A percentile compares a stretch with the other conserved stretches of the same genome.
Evolutionary conservation across 2,888 invertebrate species (phyloP).

Genomic region (Phyllotreta striolata): DNA sequence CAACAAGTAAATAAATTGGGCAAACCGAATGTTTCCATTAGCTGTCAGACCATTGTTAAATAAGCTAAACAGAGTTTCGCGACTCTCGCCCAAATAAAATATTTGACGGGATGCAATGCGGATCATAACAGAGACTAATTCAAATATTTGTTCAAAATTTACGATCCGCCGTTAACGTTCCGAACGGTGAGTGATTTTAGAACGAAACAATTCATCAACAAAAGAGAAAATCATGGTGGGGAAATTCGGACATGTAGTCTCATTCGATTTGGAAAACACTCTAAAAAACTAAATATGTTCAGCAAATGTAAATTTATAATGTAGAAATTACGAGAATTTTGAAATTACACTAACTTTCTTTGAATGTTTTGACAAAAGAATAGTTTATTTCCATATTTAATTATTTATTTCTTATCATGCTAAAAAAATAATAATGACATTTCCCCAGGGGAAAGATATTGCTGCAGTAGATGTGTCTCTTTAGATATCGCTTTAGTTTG

Average conservation of each 20-base stretch:
- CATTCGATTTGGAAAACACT: too few relatives aligned
- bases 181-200: conserved; percentile 1
- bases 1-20: not conserved
- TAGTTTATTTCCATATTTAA: too few relatives aligned
- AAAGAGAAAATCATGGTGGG: too few relatives aligned
- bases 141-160: conserved; percentile 12
- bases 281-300: too few relatives aligned
- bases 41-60: conserved; percentile 1
- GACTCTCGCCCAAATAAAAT: conserved; percentile 3
- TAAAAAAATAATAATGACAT: too few relatives aligned
- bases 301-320: too few relatives aligned
- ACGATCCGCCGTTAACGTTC: conserved; percentile 9
- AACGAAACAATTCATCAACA: conserved; percentile 1
- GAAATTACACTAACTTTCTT: too few relatives aligned
- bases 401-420: too few relatives aligned
- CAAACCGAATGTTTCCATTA: conserved; percentile 6
- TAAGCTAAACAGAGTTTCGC: conserved; percentile 10
- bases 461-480: not conserved
- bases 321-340: too few relatives aligned
- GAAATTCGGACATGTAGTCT: too few relatives aligned
- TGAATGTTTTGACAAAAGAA: too few relatives aligned
- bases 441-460: too few relatives aligned
- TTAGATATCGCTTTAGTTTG: conserved; percentile 2
- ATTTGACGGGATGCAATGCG: conserved; percentile 8
- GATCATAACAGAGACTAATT: conserved; percentile 6